Conservation (phyloP, 2,113 vertebrate genomes). For the Podarcis muralis region DNA sequence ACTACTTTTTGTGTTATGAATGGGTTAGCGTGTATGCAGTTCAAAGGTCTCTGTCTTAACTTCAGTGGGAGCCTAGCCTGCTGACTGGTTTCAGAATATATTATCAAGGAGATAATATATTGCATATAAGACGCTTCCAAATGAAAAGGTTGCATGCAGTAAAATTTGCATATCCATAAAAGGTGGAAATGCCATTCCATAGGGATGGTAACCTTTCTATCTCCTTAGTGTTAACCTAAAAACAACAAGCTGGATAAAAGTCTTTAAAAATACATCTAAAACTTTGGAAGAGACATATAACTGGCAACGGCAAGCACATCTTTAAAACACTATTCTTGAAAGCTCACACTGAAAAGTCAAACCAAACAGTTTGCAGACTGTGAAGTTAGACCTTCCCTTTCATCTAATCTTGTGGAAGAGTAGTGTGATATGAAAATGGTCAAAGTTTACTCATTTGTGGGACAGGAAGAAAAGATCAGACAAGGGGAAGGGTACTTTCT, state of each 20-base stretch:
- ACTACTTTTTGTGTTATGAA: too few species aligned
- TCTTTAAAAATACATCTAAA: background rate
- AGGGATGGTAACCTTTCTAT: background rate
- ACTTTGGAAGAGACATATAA: background rate
- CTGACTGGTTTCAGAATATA: background rate
- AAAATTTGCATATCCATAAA: too few species aligned
- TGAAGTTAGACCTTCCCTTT: background rate
- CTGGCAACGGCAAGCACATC: too few species aligned
- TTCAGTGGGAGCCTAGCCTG: background rate
- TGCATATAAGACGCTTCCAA: background rate
- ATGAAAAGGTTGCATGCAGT: background rate
- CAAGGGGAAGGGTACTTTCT: too few species aligned
- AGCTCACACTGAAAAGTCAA: background rate
- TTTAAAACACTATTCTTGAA: background rate
- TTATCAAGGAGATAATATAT: background rate
- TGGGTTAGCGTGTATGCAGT: too few species aligned
- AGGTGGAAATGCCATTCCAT: too few species aligned
- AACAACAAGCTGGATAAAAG: background rate
- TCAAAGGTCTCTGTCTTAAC: background rate
- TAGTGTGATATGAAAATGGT: background rate
- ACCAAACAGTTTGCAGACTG: background rate
- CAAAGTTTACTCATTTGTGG: background rate
- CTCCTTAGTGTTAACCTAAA: background rate
- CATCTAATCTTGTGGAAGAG: background rate
- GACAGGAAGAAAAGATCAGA: too few species aligned